Evolutionary conservation across 2,797 vertebrate species (phyloP).

Genomic region (Neosalanx taihuensis): DNA sequence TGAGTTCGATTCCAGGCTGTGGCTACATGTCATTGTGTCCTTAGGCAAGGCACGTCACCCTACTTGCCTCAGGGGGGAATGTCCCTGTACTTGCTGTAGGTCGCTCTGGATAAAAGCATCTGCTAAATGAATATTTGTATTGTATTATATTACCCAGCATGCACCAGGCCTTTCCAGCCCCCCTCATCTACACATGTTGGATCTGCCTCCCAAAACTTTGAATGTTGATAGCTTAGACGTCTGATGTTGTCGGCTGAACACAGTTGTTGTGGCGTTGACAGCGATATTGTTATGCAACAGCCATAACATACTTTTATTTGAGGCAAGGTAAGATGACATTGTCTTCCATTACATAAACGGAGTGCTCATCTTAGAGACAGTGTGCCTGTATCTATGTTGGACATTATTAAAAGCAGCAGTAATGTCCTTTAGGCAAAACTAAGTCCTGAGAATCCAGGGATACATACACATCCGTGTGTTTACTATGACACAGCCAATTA

Average conservation of each 20-base stretch:
- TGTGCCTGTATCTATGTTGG: background rate
- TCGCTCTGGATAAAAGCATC: too few relatives aligned
- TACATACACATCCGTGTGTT: slow-evolving; percentile 22
- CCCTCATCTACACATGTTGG: slow-evolving; percentile 3
- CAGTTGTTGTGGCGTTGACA: background rate
- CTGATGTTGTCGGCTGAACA: background rate
- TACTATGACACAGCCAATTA: slow-evolving; percentile 22
- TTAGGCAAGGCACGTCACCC: too few relatives aligned
- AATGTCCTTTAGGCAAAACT: slow-evolving; percentile 15
- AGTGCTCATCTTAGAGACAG: background rate
- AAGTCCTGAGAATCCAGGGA: slow-evolving; percentile 14
- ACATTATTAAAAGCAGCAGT: background rate
- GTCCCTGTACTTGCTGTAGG: too few relatives aligned
- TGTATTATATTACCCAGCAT: slow-evolving; percentile 21
- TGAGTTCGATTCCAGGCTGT: too few relatives aligned
- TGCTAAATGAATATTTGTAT: too few relatives aligned
- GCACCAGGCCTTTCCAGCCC: slow-evolving; percentile 17
- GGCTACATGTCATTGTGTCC: too few relatives aligned
- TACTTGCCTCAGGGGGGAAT: too few relatives aligned
- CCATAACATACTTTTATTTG: background rate
- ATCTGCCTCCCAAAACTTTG: slow-evolving; percentile 2
- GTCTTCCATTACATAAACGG: background rate
- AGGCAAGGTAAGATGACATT: background rate
- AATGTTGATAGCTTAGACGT: background rate
- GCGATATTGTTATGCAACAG: background rate